Conservation (phyloP, 2,113 vertebrate genomes). For the Tautogolabrus adspersus region DNA sequence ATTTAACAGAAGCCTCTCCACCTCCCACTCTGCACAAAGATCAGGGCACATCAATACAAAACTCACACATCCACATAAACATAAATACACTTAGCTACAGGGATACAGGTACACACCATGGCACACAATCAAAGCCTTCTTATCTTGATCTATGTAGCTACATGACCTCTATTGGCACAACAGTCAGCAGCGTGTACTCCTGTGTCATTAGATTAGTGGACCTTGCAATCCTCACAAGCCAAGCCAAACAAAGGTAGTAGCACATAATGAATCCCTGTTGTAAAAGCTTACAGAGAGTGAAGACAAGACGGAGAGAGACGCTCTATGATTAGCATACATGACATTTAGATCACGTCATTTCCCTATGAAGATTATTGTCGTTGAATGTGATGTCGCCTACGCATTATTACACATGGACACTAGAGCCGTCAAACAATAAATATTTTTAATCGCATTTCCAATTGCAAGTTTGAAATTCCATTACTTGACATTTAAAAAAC, state of each 20-base stretch:
- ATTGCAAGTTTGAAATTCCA: too few relatives aligned
- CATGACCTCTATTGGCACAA: constrained; percentile 61
- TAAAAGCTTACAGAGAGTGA: background rate
- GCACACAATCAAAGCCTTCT: constrained; percentile 45
- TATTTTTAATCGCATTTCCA: too few relatives aligned
- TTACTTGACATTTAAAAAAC: too few relatives aligned
- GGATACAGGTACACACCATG: background rate
- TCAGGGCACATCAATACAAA: constrained; percentile 57
- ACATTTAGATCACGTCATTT: background rate
- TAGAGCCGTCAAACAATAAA: too few relatives aligned
- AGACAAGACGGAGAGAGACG: background rate
- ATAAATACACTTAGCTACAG: background rate
- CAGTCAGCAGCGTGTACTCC: constrained; percentile 25
- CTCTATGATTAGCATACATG: background rate
- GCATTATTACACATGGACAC: background rate
- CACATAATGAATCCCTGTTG: constrained; percentile 9
- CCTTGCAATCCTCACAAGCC: constrained; percentile 12
- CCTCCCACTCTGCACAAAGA: constrained; percentile 30
- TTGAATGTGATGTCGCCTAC: background rate
- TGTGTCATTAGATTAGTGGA: constrained; percentile 61
- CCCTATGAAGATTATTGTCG: background rate
- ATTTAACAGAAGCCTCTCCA: constrained; percentile 32
- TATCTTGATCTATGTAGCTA: constrained; percentile 66
- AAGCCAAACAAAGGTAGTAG: background rate
- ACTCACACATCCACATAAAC: constrained; percentile 15